Evolutionary conservation across 2,888 invertebrate species (phyloP).

Genomic region (Metellina segmentata): DNA sequence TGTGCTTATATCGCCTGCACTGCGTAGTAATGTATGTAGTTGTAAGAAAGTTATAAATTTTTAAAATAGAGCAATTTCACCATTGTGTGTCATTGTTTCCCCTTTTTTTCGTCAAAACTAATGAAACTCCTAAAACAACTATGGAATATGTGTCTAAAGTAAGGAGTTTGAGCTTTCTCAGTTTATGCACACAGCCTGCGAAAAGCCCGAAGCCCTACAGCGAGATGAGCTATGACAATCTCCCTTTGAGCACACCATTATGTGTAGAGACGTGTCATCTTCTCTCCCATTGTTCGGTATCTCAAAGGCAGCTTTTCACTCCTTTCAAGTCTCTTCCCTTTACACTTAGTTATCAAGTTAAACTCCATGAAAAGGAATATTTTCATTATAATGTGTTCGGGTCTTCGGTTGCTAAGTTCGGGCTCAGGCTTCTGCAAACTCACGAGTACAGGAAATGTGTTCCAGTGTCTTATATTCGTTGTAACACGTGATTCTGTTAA

Average conservation of each 20-base stretch:
- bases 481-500: too few species aligned
- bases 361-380: neutral
- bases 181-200: too few species aligned
- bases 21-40: too few species aligned
- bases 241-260: neutral
- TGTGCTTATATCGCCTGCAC: too few species aligned
- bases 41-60: too few species aligned
- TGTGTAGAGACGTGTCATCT: neutral
- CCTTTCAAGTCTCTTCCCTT: conserved; percentile 24
- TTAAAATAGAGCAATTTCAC: too few species aligned
- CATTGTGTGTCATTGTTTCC: neutral
- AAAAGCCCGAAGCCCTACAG: neutral
- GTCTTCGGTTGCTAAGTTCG: neutral
- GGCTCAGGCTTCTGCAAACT: neutral
- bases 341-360: neutral
- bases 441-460: neutral
- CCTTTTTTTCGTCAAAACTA: neutral
- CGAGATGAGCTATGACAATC: neutral
- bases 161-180: too few species aligned
- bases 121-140: neutral
- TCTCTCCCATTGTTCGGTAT: conserved; percentile 6
- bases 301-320: conserved; percentile 35
- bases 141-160: too few species aligned
- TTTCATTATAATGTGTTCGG: neutral
- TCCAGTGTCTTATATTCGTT: too few species aligned